Conservation (phyloP, 2,797 vertebrate species). For the Tokudaia tokunoshimensis region DNA sequence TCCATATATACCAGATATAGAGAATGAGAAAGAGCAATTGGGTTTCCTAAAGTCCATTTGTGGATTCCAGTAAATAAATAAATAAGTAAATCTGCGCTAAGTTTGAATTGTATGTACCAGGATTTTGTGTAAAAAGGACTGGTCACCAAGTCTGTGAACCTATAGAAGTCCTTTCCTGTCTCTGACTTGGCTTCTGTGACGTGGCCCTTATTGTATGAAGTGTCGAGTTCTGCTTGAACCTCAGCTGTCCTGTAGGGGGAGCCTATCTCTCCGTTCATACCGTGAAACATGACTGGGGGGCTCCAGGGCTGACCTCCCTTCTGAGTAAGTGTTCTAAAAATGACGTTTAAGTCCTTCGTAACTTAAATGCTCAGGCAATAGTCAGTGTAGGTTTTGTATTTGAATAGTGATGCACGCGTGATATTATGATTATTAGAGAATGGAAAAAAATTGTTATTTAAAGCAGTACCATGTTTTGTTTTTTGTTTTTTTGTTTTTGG, state of each 20-base stretch:
- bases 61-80: background rate
- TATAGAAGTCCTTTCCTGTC: background rate
- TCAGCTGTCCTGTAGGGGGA: background rate
- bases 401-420: background rate
- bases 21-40: background rate
- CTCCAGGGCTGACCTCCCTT: background rate
- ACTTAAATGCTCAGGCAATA: background rate
- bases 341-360: background rate
- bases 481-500: background rate
- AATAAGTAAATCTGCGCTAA: background rate
- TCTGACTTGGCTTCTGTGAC: constrained; percentile 11
- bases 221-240: background rate
- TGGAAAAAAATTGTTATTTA: background rate
- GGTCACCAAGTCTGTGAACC: background rate
- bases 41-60: constrained; percentile 28
- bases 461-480: background rate
- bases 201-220: background rate
- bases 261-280: background rate
- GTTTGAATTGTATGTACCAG: background rate
- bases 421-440: background rate
- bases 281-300: background rate
- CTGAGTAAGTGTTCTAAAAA: constrained; percentile 55
- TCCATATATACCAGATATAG: background rate
- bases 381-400: background rate
- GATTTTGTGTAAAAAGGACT: constrained; percentile 27